phyloP scores from a whole-genome alignment of 1,140 invertebrate genomes.

The Drosophila novamexicana region DNA sequence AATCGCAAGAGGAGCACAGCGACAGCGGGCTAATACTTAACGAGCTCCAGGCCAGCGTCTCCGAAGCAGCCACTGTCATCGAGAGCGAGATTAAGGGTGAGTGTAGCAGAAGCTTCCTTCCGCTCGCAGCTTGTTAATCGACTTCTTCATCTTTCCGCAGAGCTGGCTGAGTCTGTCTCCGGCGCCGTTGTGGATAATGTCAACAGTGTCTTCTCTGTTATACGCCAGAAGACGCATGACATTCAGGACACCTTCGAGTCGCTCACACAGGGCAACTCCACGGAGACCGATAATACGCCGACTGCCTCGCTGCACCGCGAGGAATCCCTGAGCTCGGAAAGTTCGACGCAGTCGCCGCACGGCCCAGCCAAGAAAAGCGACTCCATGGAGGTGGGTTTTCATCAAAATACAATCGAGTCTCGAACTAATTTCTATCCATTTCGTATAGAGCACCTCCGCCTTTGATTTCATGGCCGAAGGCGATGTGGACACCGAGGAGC shows the following conservation, averaged over 20 bases:
- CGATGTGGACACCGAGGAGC: conserved; percentile 85
- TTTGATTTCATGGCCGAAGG: conserved; percentile 82
- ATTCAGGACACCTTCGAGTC: conserved; percentile 85
- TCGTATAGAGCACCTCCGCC: conserved; percentile 51
- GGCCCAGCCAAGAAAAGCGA: conserved; percentile 62
- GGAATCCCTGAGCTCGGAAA: conserved; percentile 78
- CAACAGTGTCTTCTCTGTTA: conserved; percentile 85
- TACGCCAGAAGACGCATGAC: conserved; percentile 86
- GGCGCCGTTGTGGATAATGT: conserved; percentile 85
- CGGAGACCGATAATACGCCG: conserved; percentile 51
- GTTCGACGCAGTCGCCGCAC: conserved; percentile 74
- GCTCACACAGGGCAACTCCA: conserved; percentile 62
- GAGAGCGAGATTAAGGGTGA: conserved; percentile 85
- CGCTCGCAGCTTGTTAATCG: background rate
- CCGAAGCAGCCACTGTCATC: conserved; percentile 85
- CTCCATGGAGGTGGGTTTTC: conserved; percentile 54
- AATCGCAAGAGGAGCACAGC: conserved; percentile 65
- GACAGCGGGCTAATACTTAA: conserved; percentile 75
- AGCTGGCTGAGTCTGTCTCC: conserved; percentile 85
- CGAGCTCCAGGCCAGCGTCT: conserved; percentile 82
- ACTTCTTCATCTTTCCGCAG: conserved; percentile 49
- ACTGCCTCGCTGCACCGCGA: conserved; percentile 60
- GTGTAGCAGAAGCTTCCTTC: background rate
- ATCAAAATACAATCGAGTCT: background rate
- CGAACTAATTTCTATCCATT: background rate